Base-by-base conservation (phyloP, 2,888 invertebrate genomes). In the Tipula helvola region DNA sequence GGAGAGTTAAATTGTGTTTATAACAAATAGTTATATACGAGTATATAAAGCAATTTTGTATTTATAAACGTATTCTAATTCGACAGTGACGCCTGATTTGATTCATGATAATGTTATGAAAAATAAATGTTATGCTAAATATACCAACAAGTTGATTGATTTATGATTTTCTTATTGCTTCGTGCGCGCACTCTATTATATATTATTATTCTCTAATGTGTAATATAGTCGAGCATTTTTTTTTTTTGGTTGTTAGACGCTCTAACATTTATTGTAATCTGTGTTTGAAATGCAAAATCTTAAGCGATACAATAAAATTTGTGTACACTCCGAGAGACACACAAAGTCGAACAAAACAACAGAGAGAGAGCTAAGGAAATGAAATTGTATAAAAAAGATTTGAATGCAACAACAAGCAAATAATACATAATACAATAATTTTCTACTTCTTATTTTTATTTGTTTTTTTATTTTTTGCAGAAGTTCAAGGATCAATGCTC, bases 401-500 rank as follows among this genome's bases (percentile, higher is more conserved):
- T 71, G 71, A 71, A 71, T 71, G 71, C 28, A 28, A 71, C 28
- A 71, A 71, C 71, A 18, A 71, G 71, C 71, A 71, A 71, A 71
- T 28, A 57, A 52, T 28, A 28, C 28, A 28, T 52, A 57, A 71
- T 71, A 71, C 18, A 71, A 71, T 71, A 36, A 44, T 86, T 47
- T 44, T 28, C 28, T 28, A 28, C 28, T 28, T 28, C 2, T 28
- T 28, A 28, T 28, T 28, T 28, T 28, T 28, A 28, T 28, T 86
- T 86, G 12, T 18, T 36, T 36, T 52, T 16, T 87, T 87, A 42
- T 86, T 85, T 86, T 85, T 42, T 87, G 71, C 42, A 86, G 86
- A 47, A 87, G 85, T 87, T 86, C 85, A 86, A 87, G 86, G 84
- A 86, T 83, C 86, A 86, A 12, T 90, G 89, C 87, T 89, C 89